Evolutionary conservation across 2,888 invertebrate species (phyloP).

Genomic region (Alviniconcha strummeri): DNA sequence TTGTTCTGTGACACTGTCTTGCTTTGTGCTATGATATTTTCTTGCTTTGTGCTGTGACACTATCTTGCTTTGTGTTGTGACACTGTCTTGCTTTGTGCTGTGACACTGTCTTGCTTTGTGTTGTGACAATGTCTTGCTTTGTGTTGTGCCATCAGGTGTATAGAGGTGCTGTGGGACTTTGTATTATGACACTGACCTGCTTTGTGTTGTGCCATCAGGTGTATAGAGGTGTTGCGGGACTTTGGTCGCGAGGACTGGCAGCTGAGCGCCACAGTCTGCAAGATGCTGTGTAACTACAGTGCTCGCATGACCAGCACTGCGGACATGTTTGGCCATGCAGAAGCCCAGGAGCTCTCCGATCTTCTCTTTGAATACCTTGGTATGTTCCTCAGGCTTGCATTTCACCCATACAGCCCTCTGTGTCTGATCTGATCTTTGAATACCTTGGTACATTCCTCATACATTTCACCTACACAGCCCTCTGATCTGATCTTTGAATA

Average conservation of each 20-base stretch:
- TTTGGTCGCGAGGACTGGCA: conserved; percentile 82
- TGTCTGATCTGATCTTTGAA: no score
- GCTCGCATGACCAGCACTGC: conserved; percentile 68
- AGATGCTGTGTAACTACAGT: conserved; percentile 84
- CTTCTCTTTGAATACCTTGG: conserved; percentile 64
- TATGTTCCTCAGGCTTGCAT: conserved; percentile 31
- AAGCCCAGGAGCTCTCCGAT: conserved; percentile 66
- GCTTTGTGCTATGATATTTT: no score
- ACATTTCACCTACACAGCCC: no score
- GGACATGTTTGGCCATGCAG: conserved; percentile 66
- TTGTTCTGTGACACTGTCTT: no score
- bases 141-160: no score
- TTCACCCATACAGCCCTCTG: no score
- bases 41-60: no score
- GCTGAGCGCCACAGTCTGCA: conserved; percentile 83
- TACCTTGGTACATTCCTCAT: no score
- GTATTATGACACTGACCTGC: no score
- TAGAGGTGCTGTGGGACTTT: no score
- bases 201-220: conserved; percentile 58
- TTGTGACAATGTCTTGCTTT: no score
- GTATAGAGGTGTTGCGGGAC: conserved; percentile 78
- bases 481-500: no score
- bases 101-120: conserved; percentile 78
- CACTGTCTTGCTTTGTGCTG: conserved; percentile 72
- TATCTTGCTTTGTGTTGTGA: conserved; percentile 74